These are phyloP conservation scores for Globodera rostochiensis DNA, from an alignment of 1,140 invertebrate genomes.

Conservation along the genomic window DNA sequence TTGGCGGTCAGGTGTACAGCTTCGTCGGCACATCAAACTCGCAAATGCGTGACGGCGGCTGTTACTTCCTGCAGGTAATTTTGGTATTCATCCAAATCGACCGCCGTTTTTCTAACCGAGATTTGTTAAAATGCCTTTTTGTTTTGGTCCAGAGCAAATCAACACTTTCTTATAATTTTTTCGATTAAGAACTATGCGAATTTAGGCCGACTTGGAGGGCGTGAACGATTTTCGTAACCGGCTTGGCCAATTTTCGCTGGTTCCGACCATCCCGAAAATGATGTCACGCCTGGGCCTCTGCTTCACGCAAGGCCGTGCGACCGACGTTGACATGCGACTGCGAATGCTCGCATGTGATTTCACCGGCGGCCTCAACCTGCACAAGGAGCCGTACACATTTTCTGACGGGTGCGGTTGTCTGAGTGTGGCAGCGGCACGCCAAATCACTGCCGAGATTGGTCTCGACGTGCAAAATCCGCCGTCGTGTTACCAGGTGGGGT, in stretches of 20 bases:
- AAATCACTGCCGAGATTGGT: constrained; percentile 23
- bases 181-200: background rate
- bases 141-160: too few species aligned
- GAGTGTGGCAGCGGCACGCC: constrained; percentile 25
- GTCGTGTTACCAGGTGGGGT: constrained; percentile 43
- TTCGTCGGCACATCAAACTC: constrained; percentile 53
- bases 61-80: constrained; percentile 46
- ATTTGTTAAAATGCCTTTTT: background rate
- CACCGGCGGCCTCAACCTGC: constrained; percentile 35
- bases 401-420: constrained; percentile 50
- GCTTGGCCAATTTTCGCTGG: constrained; percentile 35
- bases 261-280: constrained; percentile 47
- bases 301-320: constrained; percentile 46
- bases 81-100: background rate
- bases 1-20: constrained; percentile 38
- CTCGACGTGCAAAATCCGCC: constrained; percentile 31
- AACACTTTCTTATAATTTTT: background rate
- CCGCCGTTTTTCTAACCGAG: background rate
- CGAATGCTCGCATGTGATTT: constrained; percentile 36
- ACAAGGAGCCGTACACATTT: constrained; percentile 45
- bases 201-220: constrained; percentile 24
- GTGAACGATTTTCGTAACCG: constrained; percentile 32
- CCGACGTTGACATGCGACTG: constrained; percentile 28
- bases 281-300: constrained; percentile 54
- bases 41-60: constrained; percentile 52